Conservation (phyloP, 2,888 invertebrate species). For the Pantelozetes paolii region DNA sequence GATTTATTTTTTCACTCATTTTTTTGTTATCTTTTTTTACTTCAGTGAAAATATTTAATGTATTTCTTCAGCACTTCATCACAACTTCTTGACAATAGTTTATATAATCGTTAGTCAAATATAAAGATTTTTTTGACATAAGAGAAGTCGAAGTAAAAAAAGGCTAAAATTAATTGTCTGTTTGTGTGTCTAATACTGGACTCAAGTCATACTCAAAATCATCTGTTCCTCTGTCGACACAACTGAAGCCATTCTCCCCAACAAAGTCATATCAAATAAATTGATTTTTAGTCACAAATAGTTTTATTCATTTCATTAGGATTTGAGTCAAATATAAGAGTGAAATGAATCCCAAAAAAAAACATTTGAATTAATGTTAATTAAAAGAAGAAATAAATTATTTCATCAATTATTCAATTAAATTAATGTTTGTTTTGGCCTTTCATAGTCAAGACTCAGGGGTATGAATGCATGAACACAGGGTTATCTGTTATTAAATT, state of each 20-base stretch:
- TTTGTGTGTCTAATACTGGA: not conserved
- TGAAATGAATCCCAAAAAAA: not conserved
- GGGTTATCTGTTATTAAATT: no score
- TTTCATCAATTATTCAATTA: not conserved
- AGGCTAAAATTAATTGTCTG: not conserved
- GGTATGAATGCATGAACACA: no score
- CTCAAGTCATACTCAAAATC: not conserved
- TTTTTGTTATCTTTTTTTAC: not conserved
- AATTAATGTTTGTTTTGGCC: not conserved
- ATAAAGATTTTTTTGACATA: not conserved
- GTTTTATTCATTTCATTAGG: not conserved
- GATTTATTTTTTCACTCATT: not conserved
- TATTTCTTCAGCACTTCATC: not conserved
- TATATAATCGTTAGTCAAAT: constrained; percentile 23
- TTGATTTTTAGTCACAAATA: not conserved
- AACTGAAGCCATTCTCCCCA: not conserved
- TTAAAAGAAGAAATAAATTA: not conserved
- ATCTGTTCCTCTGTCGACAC: not conserved
- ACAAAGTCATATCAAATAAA: not conserved
- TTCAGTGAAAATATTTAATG: not conserved
- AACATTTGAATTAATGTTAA: not conserved
- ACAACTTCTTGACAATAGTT: not conserved
- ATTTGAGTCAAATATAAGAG: not conserved
- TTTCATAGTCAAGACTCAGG: no score
- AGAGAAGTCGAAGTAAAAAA: not conserved